Base-by-base conservation (phyloP, 2,888 invertebrate species). In the Hydrotaea cyrtoneurina region DNA sequence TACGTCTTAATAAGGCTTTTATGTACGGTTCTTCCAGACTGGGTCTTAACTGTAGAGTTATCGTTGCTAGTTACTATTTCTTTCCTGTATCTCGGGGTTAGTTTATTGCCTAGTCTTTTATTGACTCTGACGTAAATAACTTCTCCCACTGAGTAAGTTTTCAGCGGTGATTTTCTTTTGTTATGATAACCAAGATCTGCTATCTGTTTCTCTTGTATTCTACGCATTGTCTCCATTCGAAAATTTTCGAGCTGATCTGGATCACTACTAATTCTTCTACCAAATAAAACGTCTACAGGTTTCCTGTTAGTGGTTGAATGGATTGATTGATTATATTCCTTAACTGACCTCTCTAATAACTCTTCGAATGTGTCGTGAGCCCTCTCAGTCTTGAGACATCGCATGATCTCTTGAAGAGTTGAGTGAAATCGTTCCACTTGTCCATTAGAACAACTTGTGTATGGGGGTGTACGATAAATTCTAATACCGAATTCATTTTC, bases 361-460 rank as follows among this genome's bases (percentile, higher is more conserved):
- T 77, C 69, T 43, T 77, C 77, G 39, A 77, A 77, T 13, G 69
- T 69, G 13, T 19, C 17, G 31, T 71, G 71, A 55, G 66, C 55
- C 39, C 3, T 59, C 26, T 55, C 57, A 59, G 71, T 55, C 15
- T 46, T 78, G 59, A 72, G 71, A 77, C n/a, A n/a, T 2, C 59
- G 55, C 46, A 71, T 78, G 23, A 69, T 71, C 50, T 75, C 75
- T 19, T 75, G 75, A 26, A 75, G 62, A 50, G 59, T 62, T 23
- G 75, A 76, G 64, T 64, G 75, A 31, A 76, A 76, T 53, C 75
- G 46, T 69, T 78, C 72, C 5, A 72, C 36, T 17, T 80, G 80
- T 21, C 74, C 79, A 26, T 73, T 79, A n/a, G 55, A 59, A 23
- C 21, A 55, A 43, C 69, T 77, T 26, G 69, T 69, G 17, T 77